These are phyloP conservation scores for Tupaia tana DNA, from an alignment of 2,113 vertebrate species.

Conservation along the genomic window DNA sequence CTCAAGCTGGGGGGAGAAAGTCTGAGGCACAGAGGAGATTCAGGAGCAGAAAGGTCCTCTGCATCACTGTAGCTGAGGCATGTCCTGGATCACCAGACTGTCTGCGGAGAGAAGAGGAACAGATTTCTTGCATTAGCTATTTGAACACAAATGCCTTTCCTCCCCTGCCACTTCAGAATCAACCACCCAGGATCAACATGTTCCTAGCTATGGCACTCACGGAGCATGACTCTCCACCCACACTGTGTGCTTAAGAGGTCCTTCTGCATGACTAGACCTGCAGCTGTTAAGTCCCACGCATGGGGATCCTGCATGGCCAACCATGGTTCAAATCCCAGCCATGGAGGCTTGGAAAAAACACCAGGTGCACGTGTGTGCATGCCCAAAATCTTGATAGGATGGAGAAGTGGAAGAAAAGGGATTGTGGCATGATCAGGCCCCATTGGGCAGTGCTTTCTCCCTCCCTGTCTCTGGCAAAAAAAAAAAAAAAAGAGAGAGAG, in stretches of 20 bases:
- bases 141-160: not conserved
- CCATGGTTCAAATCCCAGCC: too few species aligned
- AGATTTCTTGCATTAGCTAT: conserved; percentile 49
- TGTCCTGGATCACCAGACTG: conserved; percentile 75
- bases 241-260: not conserved
- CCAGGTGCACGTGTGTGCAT: too few species aligned
- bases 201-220: not conserved
- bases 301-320: too few species aligned
- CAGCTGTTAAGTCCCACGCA: too few species aligned
- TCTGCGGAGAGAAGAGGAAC: conserved; percentile 84
- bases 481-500: too few species aligned
- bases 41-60: conserved; percentile 80
- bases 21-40: conserved; percentile 82
- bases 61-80: conserved; percentile 81
- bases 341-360: too few species aligned
- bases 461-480: too few species aligned
- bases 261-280: not conserved
- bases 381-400: too few species aligned
- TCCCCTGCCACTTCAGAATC: not conserved
- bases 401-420: too few species aligned
- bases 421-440: too few species aligned
- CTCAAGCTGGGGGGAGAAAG: conserved; percentile 74
- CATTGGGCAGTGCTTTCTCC: too few species aligned
- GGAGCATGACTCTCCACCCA: not conserved
- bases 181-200: not conserved